Evolutionary conservation across 2,797 vertebrate species (phyloP).

Genomic region (Manis pentadactyla): DNA sequence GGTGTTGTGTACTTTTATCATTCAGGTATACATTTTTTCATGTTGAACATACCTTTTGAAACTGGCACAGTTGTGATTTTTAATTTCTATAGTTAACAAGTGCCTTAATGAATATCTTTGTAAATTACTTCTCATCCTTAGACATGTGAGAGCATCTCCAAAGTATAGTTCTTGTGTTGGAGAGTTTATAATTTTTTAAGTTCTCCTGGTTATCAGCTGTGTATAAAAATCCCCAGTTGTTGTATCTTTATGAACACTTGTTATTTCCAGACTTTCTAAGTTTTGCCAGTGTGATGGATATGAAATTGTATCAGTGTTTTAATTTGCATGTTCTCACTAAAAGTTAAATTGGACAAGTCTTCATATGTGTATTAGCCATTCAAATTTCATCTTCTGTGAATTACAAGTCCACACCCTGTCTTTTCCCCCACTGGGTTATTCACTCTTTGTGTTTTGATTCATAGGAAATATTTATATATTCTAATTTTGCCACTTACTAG

Average conservation of each 20-base stretch:
- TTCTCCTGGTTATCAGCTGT: neutral
- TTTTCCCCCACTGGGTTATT: neutral
- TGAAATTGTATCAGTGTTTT: neutral
- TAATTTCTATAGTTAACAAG: neutral
- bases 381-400: neutral
- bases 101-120: neutral
- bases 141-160: neutral
- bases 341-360: neutral
- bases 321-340: constrained; percentile 7
- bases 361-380: neutral
- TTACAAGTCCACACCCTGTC: neutral
- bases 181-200: neutral
- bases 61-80: neutral
- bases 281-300: neutral
- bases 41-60: neutral
- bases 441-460: neutral
- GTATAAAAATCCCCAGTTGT: neutral
- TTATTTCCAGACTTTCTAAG: neutral
- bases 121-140: neutral
- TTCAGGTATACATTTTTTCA: neutral
- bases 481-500: neutral
- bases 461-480: neutral
- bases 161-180: neutral
- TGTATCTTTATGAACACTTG: neutral
- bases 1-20: neutral